phyloP scores from a whole-genome alignment of 2,888 invertebrate genomes.

The Acleris cristana region DNA sequence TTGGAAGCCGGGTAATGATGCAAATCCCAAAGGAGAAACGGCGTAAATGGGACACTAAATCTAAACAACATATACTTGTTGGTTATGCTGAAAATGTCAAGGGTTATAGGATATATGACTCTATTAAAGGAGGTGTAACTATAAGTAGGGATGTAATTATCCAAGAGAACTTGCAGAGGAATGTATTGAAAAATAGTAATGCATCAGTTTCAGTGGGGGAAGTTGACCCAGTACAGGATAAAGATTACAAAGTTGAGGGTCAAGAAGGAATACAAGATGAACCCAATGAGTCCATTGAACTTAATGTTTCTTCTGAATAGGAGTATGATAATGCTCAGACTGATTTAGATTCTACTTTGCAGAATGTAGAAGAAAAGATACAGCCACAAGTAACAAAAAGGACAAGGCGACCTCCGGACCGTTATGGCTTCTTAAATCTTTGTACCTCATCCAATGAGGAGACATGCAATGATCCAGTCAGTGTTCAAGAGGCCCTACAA shows the following conservation, averaged over 20 bases:
- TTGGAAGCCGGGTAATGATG: conserved; percentile 41
- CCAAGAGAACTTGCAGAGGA: conserved; percentile 21
- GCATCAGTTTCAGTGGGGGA: not conserved
- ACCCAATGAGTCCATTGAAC: not conserved
- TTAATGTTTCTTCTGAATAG: not conserved
- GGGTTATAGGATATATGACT: conserved; percentile 43
- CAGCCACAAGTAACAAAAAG: not conserved
- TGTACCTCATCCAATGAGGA: not conserved
- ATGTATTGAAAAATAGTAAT: not conserved
- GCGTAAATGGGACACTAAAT: conserved; percentile 41
- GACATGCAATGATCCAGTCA: not conserved
- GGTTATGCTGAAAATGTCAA: conserved; percentile 43
- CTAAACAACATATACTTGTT: conserved; percentile 36
- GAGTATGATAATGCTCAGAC: not conserved
- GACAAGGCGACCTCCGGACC: not conserved
- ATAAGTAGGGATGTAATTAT: conserved; percentile 40
- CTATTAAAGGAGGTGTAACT: conserved; percentile 21
- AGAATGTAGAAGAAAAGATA: not conserved
- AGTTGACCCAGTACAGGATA: not conserved
- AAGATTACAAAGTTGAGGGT: not conserved
- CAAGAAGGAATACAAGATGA: too few relatives aligned
- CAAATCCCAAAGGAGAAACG: conserved; percentile 42
- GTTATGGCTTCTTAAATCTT: not conserved
- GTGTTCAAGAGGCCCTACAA: conserved; percentile 33
- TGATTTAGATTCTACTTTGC: not conserved